Base-by-base conservation (phyloP, 2,888 invertebrate species). In the Camponotus fellah region DNA sequence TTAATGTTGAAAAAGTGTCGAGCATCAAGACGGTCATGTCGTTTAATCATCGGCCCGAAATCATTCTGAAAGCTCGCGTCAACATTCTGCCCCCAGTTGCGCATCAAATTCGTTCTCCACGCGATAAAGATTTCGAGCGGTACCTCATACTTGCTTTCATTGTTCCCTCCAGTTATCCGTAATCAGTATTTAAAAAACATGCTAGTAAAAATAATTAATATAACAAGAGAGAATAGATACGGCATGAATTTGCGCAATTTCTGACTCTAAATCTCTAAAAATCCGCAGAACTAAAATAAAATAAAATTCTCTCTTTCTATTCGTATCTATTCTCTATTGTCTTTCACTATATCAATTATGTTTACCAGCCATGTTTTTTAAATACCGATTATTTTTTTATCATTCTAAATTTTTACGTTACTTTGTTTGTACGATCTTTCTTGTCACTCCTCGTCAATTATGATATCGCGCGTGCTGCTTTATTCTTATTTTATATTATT, bases 1-100 rank as follows among this genome's bases (percentile, higher is more conserved):
- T 89, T 89, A 90, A 89, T 89, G 90, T 90, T 86, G 89, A 86
- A 89, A 89, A 90, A 89, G 84, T 82, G 86, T 76, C 82, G 82
- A 75, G 82, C 76, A 84, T 88, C 83, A 77, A 83, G 88, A 79
- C 84, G 88, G 64, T 86, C 83, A 74, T 75, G 83, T 84, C 86
- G 88, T 83, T 86, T 88, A 90, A 88, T 88, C 82, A 79, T 88
- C 84, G 66, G 37, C 53, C 75, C 79, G 75, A 79, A 79, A 79
- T 79, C 79, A 79, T 79, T 75, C 79, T 74, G 79, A 79, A 79
- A 75, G 79, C 79, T 79, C 75, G 79, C 79, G 79, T 79, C 79
- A 79, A 79, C 79, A 79, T 79, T 72, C 79, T 60, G 79, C 79
- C 46, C 75, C 75, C 79, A 79, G 79, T 79, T 60, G 79, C 79